Base-by-base conservation (phyloP, 1,140 invertebrate species). In the Brachionus rotundiformis region DNA sequence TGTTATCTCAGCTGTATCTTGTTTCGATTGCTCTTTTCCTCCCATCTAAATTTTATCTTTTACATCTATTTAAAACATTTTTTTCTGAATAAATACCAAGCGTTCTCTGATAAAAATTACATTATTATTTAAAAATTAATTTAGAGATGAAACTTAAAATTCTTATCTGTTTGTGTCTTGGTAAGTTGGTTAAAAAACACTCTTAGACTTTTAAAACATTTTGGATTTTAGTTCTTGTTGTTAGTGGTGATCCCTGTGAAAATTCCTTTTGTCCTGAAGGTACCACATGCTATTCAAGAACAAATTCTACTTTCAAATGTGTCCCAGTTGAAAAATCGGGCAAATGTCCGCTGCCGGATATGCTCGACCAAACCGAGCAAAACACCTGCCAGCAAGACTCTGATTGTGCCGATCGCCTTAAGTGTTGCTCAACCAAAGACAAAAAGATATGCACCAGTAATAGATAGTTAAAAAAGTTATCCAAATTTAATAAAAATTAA, bases 1-100 rank as follows among this genome's bases (percentile, higher is more conserved):
- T 63, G 25, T 63, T 63, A 63, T 63, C 61, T 63, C 11, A 10
- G 6, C 16, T 54, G 47, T 54, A 54, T 54, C 47, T 54, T 19
- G 47, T 54, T 54, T 54, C 47, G 47, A 54, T 54, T 54, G 47
- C 47, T 27, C 61, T 29, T 63, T 29, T 27, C 11, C 29, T 29
- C 25, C 61, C 61, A 2, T 27, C 29, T 63, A 33, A 63, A 63
- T 63, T 63, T 63, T 63, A 63, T 63, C 61, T 63, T 11, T 8
- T 27, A 29, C 11, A 13, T 63, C 29, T 63, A 29, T 33, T 63
- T 33, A 27, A 63, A 63, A 29, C 25, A 63, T 63, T 63, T 29
- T 63, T 29, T 63, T 63, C 29, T 13, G n/a, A 63, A 63, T 63
- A 63, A 63, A 63, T 63, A 63, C 61, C 61, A 63, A 63, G 61